Base-by-base conservation (phyloP, 2,797 vertebrate species). In the Coendou prehensilis region DNA sequence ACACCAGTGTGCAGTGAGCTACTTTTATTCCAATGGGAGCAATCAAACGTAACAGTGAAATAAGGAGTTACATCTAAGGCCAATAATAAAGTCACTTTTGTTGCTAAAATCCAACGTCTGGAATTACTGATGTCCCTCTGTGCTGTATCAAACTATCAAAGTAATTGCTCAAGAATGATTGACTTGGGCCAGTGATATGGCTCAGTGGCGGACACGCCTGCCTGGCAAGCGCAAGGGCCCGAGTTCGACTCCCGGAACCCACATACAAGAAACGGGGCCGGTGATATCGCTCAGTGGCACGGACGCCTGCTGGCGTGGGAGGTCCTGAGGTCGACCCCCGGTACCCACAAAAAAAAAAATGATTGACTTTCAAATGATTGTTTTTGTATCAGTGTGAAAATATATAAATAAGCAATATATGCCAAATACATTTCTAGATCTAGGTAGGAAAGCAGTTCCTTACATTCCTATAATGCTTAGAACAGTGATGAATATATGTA, bases 31-130 rank as follows among this genome's bases (percentile, higher is more conserved):
- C 87, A 96, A 30, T 93, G 50, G 71, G 67, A 91, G 57, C 86
- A 97, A 84, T 97, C 96, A 97, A 98, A 98, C n/a, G 63, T 84
- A 96, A 26, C 89, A 97, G 87, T 96, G 95, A 92, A 97, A 71
- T 33, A 45, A 84, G 41, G 30, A 80, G 33, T 54, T 15, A 41
- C 6, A 79, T 89, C 9, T n/a, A 84, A 93, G 10, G 15, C 50
- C 23, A 82, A 45, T 59, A 75, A 69, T 28, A 69, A 59, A 93
- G 33, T 56, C 22, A 82, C 5, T 86, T 41, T 37, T 37, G 6
- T 76, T 89, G 30, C 52, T 95, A 56, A 85, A 92, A 52, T 86
- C 45, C 87, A 94, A 59, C 47, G 8, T 88, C 41, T 94, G 45
- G 18, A 91, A n/a, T 96, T 91, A 78, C 28, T 59, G 59, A 56